Evolutionary conservation across 2,797 vertebrate species (phyloP).

Genomic region (Sebastes taczanowskii): DNA sequence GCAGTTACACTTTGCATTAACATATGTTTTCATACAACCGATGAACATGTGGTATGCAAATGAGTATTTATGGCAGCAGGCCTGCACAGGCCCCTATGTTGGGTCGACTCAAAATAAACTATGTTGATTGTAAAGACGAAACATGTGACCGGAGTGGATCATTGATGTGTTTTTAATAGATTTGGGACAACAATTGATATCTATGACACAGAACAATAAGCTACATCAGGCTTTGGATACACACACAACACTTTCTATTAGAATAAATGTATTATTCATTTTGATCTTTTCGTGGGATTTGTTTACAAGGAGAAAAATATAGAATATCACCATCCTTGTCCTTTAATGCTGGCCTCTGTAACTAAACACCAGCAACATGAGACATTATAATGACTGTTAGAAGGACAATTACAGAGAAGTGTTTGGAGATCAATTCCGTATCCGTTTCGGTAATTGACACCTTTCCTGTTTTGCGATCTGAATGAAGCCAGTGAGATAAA

Average conservation of each 20-base stretch:
- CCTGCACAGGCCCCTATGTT: not conserved
- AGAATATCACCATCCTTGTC: not conserved
- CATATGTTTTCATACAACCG: not conserved
- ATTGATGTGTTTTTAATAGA: not conserved
- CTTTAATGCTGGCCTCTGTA: not conserved
- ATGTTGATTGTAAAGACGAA: not conserved
- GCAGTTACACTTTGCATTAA: not conserved
- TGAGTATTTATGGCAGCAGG: not conserved
- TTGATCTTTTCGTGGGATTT: not conserved
- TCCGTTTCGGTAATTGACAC: not conserved
- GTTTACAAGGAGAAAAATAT: not conserved
- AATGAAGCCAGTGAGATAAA: not conserved
- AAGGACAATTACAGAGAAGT: not conserved
- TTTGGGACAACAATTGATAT: not conserved
- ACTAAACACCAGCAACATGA: not conserved
- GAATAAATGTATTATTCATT: not conserved
- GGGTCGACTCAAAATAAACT: too few species aligned
- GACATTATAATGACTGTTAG: not conserved
- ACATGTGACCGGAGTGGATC: fast-evolving
- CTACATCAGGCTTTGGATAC: too few species aligned
- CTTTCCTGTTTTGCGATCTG: not conserved
- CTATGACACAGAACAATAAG: not conserved
- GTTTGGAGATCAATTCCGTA: not conserved
- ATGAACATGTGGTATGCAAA: not conserved
- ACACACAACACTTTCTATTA: not conserved